phyloP scores from a whole-genome alignment of 2,888 invertebrate genomes.

The Heliothis peltigera region DNA sequence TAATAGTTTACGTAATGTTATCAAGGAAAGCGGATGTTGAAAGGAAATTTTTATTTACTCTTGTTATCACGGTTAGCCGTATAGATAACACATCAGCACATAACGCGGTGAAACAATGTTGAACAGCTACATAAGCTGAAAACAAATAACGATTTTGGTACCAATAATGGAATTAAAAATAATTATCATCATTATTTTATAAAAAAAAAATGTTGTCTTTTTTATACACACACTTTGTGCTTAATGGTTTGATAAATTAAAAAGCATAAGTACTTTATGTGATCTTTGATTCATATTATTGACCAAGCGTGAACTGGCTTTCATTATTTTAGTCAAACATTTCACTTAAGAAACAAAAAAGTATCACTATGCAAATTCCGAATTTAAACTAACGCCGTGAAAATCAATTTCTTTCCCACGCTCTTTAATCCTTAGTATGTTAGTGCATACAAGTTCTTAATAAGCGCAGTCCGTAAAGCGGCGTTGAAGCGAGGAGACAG shows the following conservation, averaged over 20 bases:
- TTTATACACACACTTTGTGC: no score
- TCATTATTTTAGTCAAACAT: neutral
- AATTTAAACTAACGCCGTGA: neutral
- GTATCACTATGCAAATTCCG: neutral
- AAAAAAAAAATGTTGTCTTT: no score
- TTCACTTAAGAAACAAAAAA: neutral
- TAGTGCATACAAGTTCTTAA: constrained; percentile 18
- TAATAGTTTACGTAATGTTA: constrained; percentile 35
- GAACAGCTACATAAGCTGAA: constrained; percentile 9
- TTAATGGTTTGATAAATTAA: neutral
- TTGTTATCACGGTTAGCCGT: constrained; percentile 41
- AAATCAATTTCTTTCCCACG: constrained; percentile 17
- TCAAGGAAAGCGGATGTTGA: constrained; percentile 47
- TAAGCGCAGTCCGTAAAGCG: constrained; percentile 40
- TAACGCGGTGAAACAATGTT: constrained; percentile 25
- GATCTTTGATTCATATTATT: neutral
- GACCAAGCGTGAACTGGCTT: constrained; percentile 1
- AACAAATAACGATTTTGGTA: neutral
- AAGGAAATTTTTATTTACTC: constrained; percentile 38
- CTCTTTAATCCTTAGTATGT: neutral
- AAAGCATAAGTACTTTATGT: neutral
- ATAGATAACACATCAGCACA: constrained; percentile 39
- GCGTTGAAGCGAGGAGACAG: constrained; percentile 39
- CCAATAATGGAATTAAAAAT: no score
- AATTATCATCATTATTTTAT: no score